A percentile compares a stretch with the other conserved stretches of the same genome.
These are phyloP conservation scores for Drosophila miranda DNA, from an alignment of 1,140 invertebrate species.

Conservation along the genomic window DNA sequence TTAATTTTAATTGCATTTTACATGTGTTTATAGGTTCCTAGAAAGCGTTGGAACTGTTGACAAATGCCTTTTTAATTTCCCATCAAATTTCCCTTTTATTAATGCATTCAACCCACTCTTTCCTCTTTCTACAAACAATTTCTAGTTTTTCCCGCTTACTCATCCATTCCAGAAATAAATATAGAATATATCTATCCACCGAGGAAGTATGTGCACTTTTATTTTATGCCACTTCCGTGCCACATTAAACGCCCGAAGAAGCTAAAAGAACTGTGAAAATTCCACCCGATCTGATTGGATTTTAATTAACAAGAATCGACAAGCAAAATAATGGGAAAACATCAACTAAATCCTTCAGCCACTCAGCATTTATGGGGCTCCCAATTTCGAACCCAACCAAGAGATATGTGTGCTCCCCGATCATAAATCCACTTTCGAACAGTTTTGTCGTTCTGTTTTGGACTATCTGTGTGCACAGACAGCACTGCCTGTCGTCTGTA, in stretches of 20 bases:
- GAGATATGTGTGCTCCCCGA: neutral
- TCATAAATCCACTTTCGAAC: slow-evolving; percentile 58
- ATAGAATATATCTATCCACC: neutral
- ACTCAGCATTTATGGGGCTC: neutral
- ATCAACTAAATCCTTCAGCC: slow-evolving; percentile 18
- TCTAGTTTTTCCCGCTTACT: slow-evolving; percentile 8
- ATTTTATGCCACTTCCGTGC: slow-evolving; percentile 5
- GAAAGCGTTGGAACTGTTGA: too few relatives aligned
- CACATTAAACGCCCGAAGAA: neutral
- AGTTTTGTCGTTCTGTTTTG: slow-evolving; percentile 29
- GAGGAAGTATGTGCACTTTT: slow-evolving; percentile 4
- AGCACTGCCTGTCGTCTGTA: neutral
- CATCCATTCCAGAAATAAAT: slow-evolving; percentile 20
- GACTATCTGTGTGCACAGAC: too few relatives aligned
- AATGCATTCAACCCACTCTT: too few relatives aligned
- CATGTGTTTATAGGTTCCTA: too few relatives aligned
- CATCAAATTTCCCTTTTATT: too few relatives aligned
- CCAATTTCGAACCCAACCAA: too few relatives aligned
- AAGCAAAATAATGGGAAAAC: neutral
- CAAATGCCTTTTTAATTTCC: too few relatives aligned
- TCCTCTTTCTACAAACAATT: neutral
- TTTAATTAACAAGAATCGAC: slow-evolving; percentile 25
- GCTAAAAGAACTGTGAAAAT: slow-evolving; percentile 2
- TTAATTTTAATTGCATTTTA: too few relatives aligned
- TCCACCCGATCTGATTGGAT: slow-evolving; percentile 15